A percentile compares a stretch with the other conserved stretches of the same genome.
phyloP scores from a whole-genome alignment of 1,140 invertebrate genomes.

The Cydia pomonella region DNA sequence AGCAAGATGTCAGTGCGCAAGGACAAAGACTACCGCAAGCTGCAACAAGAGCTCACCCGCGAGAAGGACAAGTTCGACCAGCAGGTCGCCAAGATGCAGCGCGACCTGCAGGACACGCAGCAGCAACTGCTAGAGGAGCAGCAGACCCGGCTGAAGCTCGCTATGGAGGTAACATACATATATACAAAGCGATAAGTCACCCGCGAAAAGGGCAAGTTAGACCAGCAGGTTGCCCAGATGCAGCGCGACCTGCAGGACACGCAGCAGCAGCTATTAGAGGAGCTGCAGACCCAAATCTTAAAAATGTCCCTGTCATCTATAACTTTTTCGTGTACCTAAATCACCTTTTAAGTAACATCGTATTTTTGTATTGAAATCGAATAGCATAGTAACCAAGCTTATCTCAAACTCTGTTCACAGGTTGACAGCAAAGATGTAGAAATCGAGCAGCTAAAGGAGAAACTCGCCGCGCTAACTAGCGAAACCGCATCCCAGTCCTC shows the following conservation, averaged over 20 bases:
- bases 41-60: slow-evolving; percentile 97
- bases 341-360: no score
- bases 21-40: slow-evolving; percentile 96
- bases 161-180: slow-evolving; percentile 89
- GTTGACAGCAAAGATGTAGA: slow-evolving; percentile 97
- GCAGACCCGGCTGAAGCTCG: slow-evolving; percentile 87
- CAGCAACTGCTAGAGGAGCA: slow-evolving; percentile 85
- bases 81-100: slow-evolving; percentile 90
- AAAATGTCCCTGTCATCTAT: no score
- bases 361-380: neutral
- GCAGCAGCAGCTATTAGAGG: slow-evolving; percentile 86
- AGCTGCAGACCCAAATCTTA: slow-evolving; percentile 82
- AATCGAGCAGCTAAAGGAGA: slow-evolving; percentile 94
- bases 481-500: slow-evolving; percentile 96
- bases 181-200: slow-evolving; percentile 89
- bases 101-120: slow-evolving; percentile 93
- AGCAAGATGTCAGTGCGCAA: slow-evolving; percentile 91
- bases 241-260: slow-evolving; percentile 94
- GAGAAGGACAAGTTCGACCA: slow-evolving; percentile 97
- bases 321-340: no score
- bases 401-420: slow-evolving; percentile 45
- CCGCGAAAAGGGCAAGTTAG: slow-evolving; percentile 95
- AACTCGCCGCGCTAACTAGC: slow-evolving; percentile 87
- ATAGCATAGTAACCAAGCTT: neutral
- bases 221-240: slow-evolving; percentile 90